These are phyloP conservation scores for Spodoptera frugiperda DNA, from an alignment of 1,140 invertebrate species.

Conservation along the genomic window DNA sequence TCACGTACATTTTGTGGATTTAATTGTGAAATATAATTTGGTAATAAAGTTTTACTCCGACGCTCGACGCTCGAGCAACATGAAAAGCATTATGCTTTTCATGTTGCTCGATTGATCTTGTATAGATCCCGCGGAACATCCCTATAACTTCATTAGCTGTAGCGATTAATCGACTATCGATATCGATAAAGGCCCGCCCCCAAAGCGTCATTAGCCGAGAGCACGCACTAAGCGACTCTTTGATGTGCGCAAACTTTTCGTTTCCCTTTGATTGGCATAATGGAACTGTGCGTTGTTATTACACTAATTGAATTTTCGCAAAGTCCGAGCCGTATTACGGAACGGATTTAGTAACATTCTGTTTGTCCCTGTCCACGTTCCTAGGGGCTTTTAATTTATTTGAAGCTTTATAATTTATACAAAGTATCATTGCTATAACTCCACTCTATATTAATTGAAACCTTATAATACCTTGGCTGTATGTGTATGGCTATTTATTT, in stretches of 20 bases:
- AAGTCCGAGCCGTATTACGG: constrained; percentile 70
- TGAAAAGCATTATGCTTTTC: constrained; percentile 27
- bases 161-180: constrained; percentile 53
- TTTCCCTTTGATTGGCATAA: constrained; percentile 84
- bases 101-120: constrained; percentile 24
- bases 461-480: not conserved
- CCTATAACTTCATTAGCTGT: constrained; percentile 39
- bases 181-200: constrained; percentile 46
- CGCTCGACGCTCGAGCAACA: no score
- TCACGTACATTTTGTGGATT: constrained; percentile 5
- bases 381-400: constrained; percentile 44
- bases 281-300: constrained; percentile 82
- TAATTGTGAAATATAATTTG: not conserved
- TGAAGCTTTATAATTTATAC: constrained; percentile 34
- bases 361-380: constrained; percentile 53
- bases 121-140: constrained; percentile 37
- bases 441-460: not conserved
- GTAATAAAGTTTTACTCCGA: constrained; percentile 28
- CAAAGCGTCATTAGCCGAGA: constrained; percentile 38
- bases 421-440: not conserved
- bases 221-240: constrained; percentile 81
- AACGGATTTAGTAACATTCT: constrained; percentile 62
- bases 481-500: no score
- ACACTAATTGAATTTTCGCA: constrained; percentile 85
- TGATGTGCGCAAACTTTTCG: constrained; percentile 83